Evolutionary conservation across 2,113 vertebrate genomes (phyloP).

Genomic region (Setophaga kirtlandii): DNA sequence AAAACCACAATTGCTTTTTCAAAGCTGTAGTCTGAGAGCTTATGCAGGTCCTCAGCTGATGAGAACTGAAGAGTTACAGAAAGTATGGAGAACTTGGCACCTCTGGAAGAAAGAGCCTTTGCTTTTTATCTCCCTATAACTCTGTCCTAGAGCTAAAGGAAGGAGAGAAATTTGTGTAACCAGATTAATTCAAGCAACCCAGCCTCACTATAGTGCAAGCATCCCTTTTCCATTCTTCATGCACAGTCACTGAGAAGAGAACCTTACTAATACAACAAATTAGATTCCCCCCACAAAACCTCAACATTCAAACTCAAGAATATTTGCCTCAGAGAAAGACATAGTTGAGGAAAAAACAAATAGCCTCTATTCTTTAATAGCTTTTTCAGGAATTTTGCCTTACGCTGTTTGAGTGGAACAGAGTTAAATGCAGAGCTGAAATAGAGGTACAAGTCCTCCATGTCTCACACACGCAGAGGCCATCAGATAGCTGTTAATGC

Average conservation of each 20-base stretch:
- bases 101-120: background rate
- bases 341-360: background rate
- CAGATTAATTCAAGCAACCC: background rate
- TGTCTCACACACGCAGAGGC: background rate
- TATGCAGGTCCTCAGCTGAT: background rate
- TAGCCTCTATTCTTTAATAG: background rate
- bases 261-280: background rate
- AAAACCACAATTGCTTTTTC: background rate
- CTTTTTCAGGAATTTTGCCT: background rate
- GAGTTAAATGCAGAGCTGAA: background rate
- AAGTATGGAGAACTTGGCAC: background rate
- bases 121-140: background rate
- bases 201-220: rapidly evolving
- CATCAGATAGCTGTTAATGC: background rate
- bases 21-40: background rate
- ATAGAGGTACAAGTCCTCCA: background rate
- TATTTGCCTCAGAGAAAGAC: background rate
- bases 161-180: background rate
- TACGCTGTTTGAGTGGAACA: background rate
- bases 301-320: background rate
- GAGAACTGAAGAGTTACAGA: background rate
- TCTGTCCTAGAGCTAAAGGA: background rate
- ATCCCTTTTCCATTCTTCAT: background rate
- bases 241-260: background rate
- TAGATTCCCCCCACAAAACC: background rate